A percentile compares a stretch with the other conserved stretches of the same genome.
Conservation (phyloP, 2,888 invertebrate genomes). For the Tenthredo livida region DNA sequence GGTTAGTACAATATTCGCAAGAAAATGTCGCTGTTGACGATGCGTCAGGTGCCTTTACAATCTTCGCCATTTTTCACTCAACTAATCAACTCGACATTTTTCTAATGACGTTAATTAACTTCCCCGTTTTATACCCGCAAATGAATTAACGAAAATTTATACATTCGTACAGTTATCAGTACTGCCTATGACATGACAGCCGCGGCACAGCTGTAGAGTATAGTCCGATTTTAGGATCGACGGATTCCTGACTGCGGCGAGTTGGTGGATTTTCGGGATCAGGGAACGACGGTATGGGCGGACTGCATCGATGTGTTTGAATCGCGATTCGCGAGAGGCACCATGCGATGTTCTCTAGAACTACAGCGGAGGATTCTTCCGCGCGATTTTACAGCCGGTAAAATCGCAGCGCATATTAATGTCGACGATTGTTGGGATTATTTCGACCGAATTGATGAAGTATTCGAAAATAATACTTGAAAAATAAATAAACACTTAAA, state of each 20-base stretch:
- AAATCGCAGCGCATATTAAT: background rate
- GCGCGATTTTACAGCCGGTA: background rate
- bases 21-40: conserved; percentile 65
- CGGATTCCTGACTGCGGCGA: background rate
- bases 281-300: background rate
- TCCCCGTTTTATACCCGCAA: background rate
- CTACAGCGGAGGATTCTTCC: background rate
- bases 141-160: conserved; percentile 20
- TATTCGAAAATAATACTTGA: background rate
- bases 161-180: background rate
- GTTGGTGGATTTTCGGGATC: background rate
- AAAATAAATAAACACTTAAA: background rate
- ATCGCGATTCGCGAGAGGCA: background rate
- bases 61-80: conserved; percentile 72
- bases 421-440: background rate
- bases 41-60: conserved; percentile 68
- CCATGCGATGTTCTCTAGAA: background rate
- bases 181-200: conserved; percentile 29
- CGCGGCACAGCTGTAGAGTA: conserved; percentile 20
- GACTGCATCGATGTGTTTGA: background rate
- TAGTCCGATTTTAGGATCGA: background rate
- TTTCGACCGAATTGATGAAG: background rate
- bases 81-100: conserved; percentile 64
- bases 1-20: conserved; percentile 76
- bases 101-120: background rate